Base-by-base conservation (phyloP, 1,140 invertebrate genomes). In the Caenorhabditis remanei region DNA sequence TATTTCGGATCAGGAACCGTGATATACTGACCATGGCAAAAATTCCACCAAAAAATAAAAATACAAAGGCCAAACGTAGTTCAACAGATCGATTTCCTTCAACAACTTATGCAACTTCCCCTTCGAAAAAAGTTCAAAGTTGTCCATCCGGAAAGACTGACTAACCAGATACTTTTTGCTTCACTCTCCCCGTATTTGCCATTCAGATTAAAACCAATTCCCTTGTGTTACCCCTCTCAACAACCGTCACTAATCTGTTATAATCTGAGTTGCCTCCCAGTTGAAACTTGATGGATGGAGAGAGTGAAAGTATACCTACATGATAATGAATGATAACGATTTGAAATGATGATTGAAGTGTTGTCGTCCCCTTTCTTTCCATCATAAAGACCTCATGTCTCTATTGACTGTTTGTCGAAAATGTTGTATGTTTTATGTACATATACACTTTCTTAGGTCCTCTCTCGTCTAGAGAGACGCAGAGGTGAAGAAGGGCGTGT, bases 391-490 rank as follows among this genome's bases (percentile, higher is more conserved):
- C 32, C 32, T 32, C 32, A 32, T 32, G 32, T 32, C 8, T 14
- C 58, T 61, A 61, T 14, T n/a, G 58, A 61, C 58, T 61, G 58
- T 61, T 61, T 61, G 58, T 21, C 58, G 13, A 55, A 55, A 55
- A 55, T n/a, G 58, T 61, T 61, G 58, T 61, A 61, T 61, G 58
- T 61, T 61, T 61, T 19, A 61, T 61, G 58, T 61, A 61, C 58
- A 61, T 61, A 61, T 61, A 61, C 58, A 19, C 58, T 19, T 61
- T 13, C 21, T 19, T 19, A 61, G 14, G 8, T n/a, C 14, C 21
- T 19, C 14, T 61, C 21, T n/a, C 21, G 50, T 13, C 50, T 53
- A 61, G 56, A 67, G 63, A 67, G 63, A 67, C 11, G 16, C 9
- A 79, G 71, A 50, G 46, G 4, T 13, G 13, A 43, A n/a, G 19